phyloP scores from a whole-genome alignment of 1,140 invertebrate species.

The Heliothis virescens region DNA sequence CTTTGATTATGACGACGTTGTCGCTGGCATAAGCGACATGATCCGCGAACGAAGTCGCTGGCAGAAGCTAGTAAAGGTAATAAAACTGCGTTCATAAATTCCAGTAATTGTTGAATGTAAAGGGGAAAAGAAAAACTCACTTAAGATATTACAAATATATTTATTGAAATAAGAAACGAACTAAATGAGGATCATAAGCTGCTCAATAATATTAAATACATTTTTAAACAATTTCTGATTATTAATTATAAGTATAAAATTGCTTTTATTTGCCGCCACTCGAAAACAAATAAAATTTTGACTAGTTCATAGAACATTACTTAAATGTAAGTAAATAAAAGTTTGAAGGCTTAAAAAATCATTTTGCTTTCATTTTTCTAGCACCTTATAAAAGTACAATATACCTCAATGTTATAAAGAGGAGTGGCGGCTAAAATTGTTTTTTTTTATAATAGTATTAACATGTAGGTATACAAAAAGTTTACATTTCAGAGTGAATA shows the following conservation, averaged over 20 bases:
- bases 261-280: slow-evolving; percentile 71
- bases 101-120: too few relatives aligned
- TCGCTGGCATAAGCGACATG: too few relatives aligned
- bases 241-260: slow-evolving; percentile 44
- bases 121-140: slow-evolving; percentile 60
- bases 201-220: slow-evolving; percentile 72
- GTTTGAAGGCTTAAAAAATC: slow-evolving; percentile 29
- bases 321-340: slow-evolving; percentile 32
- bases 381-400: slow-evolving; percentile 67
- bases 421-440: slow-evolving; percentile 60
- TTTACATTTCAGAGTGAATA: slow-evolving; percentile 76
- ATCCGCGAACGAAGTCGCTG: too few relatives aligned
- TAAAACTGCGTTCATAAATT: not conserved
- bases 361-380: slow-evolving; percentile 61
- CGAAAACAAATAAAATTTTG: slow-evolving; percentile 74
- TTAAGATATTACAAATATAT: slow-evolving; percentile 83
- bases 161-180: slow-evolving; percentile 83
- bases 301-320: slow-evolving; percentile 75
- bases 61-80: too few relatives aligned
- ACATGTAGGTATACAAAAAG: slow-evolving; percentile 78
- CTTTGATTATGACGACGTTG: too few relatives aligned
- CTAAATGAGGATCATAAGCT: slow-evolving; percentile 78
- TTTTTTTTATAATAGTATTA: slow-evolving; percentile 51
- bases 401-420: slow-evolving; percentile 8
- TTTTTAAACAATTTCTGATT: slow-evolving; percentile 58